Evolutionary conservation across 2,113 vertebrate species (phyloP).

Genomic region (Colinus virginianus): DNA sequence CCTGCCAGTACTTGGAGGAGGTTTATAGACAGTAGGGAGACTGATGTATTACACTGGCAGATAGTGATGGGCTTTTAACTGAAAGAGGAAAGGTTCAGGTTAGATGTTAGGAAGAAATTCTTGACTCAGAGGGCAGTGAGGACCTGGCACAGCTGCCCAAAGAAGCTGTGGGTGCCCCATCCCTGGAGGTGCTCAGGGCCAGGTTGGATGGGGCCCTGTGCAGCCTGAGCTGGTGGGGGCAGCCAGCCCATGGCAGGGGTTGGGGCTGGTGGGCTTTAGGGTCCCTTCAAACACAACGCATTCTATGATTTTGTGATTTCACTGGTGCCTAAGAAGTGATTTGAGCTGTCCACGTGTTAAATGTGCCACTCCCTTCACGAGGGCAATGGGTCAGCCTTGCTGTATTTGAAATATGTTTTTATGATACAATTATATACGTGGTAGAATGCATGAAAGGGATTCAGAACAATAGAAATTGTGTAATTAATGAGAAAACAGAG

Average conservation of each 20-base stretch:
- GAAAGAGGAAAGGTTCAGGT: no score
- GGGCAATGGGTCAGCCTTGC: not conserved
- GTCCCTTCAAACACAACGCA: not conserved
- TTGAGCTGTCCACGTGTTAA: not conserved
- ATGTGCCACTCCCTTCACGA: not conserved
- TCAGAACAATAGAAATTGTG: not conserved
- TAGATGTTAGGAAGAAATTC: no score
- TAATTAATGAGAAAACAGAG: not conserved
- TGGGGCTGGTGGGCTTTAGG: not conserved
- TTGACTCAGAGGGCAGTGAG: no score
- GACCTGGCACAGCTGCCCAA: no score
- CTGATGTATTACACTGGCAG: no score
- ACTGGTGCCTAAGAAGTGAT: not conserved
- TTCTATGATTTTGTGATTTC: not conserved
- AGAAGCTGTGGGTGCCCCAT: not conserved
- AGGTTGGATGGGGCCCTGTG: no score
- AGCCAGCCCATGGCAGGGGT: no score
- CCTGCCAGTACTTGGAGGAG: no score
- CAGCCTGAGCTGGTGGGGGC: no score
- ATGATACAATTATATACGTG: accelerated
- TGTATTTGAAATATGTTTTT: not conserved
- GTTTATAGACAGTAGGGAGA: no score
- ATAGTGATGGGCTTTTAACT: no score
- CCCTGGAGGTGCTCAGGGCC: not conserved
- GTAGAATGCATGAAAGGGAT: not conserved